Evolutionary conservation across 2,888 invertebrate genomes (phyloP).

Genomic region (Apotomis turbidana): DNA sequence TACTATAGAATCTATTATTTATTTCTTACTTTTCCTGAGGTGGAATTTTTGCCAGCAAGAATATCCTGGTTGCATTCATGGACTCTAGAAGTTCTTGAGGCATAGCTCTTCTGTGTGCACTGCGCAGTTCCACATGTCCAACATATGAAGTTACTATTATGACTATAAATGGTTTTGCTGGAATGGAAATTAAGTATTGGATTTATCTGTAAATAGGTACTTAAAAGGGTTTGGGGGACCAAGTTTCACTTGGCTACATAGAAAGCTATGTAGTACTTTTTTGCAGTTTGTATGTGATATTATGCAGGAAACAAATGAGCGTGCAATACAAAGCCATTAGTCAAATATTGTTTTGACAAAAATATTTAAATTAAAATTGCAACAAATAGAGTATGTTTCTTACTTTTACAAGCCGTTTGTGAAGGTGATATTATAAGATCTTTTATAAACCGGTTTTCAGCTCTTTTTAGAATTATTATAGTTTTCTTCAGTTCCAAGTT

Average conservation of each 20-base stretch:
- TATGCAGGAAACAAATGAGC: too few species aligned
- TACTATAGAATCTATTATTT: too few species aligned
- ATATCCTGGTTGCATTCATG: conserved; percentile 86
- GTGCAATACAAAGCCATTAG: too few species aligned
- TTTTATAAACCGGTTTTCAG: conserved; percentile 52
- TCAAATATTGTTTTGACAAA: too few species aligned
- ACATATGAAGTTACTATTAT: conserved; percentile 91
- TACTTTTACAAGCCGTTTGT: conserved; percentile 57
- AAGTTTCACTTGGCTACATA: too few species aligned
- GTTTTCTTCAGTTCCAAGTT: conserved; percentile 55
- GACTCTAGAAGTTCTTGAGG: conserved; percentile 80
- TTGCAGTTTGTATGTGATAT: too few species aligned
- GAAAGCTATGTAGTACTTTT: too few species aligned
- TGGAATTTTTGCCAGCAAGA: conserved; percentile 86
- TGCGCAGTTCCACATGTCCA: conserved; percentile 87
- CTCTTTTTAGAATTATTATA: conserved; percentile 50
- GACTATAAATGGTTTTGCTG: conserved; percentile 62
- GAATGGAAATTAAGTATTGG: conserved; percentile 45
- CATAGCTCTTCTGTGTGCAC: conserved; percentile 88
- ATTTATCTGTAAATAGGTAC: neutral
- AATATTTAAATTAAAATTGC: neutral
- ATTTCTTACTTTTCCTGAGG: conserved; percentile 69
- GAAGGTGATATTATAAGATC: conserved; percentile 55
- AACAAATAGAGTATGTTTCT: conserved; percentile 34
- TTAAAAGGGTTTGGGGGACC: too few species aligned